Percentiles rank a stretch among this genome's conserved stretches.
These are phyloP conservation scores for Neolamprologus devosi DNA, from an alignment of 2,113 vertebrate genomes.

Conservation along the genomic window DNA sequence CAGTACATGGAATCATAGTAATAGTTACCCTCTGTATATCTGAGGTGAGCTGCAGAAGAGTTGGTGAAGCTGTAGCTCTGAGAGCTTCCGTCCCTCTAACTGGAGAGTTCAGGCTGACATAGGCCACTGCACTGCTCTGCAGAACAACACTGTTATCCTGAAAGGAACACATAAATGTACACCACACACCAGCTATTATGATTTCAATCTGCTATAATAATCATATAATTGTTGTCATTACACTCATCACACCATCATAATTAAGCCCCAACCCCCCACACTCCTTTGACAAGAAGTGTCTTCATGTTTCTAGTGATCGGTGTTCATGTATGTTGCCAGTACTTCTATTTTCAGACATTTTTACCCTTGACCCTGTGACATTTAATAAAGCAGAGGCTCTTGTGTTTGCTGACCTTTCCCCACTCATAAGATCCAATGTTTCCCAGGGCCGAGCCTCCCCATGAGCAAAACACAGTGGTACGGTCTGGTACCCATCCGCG, in stretches of 20 bases:
- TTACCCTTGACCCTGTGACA: background rate
- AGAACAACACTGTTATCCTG: conserved; percentile 83
- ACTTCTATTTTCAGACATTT: background rate
- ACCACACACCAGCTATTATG: background rate
- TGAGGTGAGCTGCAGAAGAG: conserved; percentile 79
- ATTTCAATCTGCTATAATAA: background rate
- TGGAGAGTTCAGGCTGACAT: conserved; percentile 81
- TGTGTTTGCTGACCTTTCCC: conserved; percentile 79
- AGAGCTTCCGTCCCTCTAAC: conserved; percentile 77
- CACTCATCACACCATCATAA: background rate
- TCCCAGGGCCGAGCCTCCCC: conserved; percentile 82
- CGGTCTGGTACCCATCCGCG: conserved; percentile 83
- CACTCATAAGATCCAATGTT: conserved; percentile 91
- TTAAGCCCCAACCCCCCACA: background rate
- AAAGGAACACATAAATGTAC: background rate
- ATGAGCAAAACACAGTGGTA: conserved; percentile 84
- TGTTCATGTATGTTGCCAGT: background rate
- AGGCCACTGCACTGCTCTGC: conserved; percentile 81
- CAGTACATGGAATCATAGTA: background rate
- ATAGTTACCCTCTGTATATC: conserved; percentile 72
- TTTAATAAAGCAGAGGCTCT: background rate
- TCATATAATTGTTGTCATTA: background rate
- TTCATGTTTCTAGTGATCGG: background rate
- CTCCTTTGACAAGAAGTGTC: background rate
- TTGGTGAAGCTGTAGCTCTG: conserved; percentile 77